Conservation (phyloP, 2,888 invertebrate species). For the Apodemia duryi region DNA sequence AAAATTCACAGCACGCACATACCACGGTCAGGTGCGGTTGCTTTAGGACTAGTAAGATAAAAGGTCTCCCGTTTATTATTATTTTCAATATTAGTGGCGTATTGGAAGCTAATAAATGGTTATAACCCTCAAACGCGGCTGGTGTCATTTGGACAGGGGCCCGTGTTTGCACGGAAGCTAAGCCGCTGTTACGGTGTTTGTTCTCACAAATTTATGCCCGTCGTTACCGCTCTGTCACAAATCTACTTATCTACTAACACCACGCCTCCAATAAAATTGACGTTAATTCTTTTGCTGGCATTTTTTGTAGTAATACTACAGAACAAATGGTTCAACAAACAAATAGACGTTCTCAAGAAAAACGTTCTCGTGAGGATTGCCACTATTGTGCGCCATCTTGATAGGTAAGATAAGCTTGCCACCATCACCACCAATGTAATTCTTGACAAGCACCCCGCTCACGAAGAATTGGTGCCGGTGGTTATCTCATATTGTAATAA, state of each 20-base stretch:
- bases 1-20: too few species aligned
- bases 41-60: background rate
- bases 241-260: constrained; percentile 76
- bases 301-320: background rate
- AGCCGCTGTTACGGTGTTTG: constrained; percentile 74
- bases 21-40: too few species aligned
- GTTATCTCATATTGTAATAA: too few species aligned
- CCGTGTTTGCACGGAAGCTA: constrained; percentile 73
- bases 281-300: background rate
- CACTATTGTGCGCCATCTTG: too few species aligned
- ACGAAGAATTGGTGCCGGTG: too few species aligned
- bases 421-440: too few species aligned
- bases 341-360: too few species aligned
- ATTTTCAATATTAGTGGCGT: constrained; percentile 36
- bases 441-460: too few species aligned
- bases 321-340: too few species aligned
- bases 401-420: too few species aligned
- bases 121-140: constrained; percentile 51
- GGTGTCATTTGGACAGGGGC: constrained; percentile 51
- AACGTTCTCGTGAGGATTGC: too few species aligned
- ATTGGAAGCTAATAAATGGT: constrained; percentile 53
- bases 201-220: constrained; percentile 67
- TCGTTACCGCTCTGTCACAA: constrained; percentile 69
- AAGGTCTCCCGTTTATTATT: background rate
- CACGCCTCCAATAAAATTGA: constrained; percentile 62